Percentiles rank a stretch among this genome's conserved stretches.
Evolutionary conservation across 2,888 invertebrate species (phyloP).

Genomic region (Pristionchus entomophagus): DNA sequence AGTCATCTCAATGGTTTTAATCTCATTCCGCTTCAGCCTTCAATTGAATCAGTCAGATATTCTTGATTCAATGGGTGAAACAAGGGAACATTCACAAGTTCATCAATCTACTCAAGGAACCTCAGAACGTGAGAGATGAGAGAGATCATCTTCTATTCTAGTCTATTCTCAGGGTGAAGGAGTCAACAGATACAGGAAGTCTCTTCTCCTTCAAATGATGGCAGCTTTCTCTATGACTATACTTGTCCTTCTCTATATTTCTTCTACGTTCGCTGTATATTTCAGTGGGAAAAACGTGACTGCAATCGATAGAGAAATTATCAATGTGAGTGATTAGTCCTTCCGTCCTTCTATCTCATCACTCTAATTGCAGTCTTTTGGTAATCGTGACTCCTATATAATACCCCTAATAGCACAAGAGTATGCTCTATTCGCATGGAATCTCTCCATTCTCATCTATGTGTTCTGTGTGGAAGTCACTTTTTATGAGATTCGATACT

Average conservation of each 20-base stretch:
- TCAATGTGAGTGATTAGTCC: neutral
- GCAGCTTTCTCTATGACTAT: conserved; percentile 4
- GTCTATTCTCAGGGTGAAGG: neutral
- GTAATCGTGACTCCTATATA: conserved; percentile 8
- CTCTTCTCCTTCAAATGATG: neutral
- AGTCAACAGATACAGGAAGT: neutral
- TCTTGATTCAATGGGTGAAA: conserved; percentile 14
- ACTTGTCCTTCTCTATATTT: neutral
- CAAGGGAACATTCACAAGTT: neutral
- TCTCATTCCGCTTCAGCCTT: neutral
- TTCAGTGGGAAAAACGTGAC: conserved; percentile 12
- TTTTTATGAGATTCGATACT: conserved; percentile 30
- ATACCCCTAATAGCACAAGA: conserved; percentile 7
- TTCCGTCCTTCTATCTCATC: neutral
- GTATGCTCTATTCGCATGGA: conserved; percentile 11
- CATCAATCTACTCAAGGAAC: neutral
- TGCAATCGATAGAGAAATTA: neutral
- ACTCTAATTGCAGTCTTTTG: conserved; percentile 2
- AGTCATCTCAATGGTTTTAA: neutral
- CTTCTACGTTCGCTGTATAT: neutral
- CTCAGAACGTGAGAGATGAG: neutral
- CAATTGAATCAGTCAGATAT: no score
- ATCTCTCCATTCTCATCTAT: conserved; percentile 34
- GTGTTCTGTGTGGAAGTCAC: conserved; percentile 27
- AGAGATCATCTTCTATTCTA: neutral